Base-by-base conservation (phyloP, 2,888 invertebrate genomes). In the Perizoma flavofasciatum region DNA sequence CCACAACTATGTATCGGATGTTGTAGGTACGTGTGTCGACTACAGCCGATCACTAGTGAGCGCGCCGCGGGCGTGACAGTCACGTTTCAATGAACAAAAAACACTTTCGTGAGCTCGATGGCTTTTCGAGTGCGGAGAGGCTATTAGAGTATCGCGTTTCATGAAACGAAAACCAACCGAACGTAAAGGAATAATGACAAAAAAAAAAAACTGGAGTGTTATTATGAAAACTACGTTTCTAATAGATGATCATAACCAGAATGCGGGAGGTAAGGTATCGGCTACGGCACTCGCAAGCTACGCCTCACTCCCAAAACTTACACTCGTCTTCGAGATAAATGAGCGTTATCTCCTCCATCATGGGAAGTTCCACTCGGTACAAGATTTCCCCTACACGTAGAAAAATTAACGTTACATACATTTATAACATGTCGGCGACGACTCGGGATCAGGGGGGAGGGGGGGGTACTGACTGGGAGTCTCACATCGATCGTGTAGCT, bases 301-400 rank as follows among this genome's bases (percentile, higher is more conserved):
- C 92, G 89, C 92, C 92, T 90, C 92, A 90, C 92, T 92, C 92
- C 92, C 92, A 89, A 86, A 89, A 94, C 94, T 94, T 94, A 94
- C 94, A 93, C 93, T 94, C 95, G 95, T 96, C 96, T 95, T 96
- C 96, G 96, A 96, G 95, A 96, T 96, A 96, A 94, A 96, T 96
- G 94, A 96, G 95, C 93, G 96, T 96, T 93, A 96, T 96, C 95
- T 96, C 96, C 95, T 96, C 96, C 96, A 96, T 96, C 95, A 96
- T 95, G 93, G 96, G 96, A 94, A 96, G 96, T 95, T 96, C 96
- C 95, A 96, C 96, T 94, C 96, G 96, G 94, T 96, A 96, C 95
- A 96, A 96, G 95, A 96, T 96, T 95, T 96, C 96, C 94, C 95
- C 95, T 92, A 92, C 87, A 92, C 90, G 91, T 92, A 92, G 86